These are phyloP conservation scores for Cladorhizidae sp. DNA, from an alignment of 37 sponge, comb jelly and placozoan genomes.

Conservation along the genomic window DNA sequence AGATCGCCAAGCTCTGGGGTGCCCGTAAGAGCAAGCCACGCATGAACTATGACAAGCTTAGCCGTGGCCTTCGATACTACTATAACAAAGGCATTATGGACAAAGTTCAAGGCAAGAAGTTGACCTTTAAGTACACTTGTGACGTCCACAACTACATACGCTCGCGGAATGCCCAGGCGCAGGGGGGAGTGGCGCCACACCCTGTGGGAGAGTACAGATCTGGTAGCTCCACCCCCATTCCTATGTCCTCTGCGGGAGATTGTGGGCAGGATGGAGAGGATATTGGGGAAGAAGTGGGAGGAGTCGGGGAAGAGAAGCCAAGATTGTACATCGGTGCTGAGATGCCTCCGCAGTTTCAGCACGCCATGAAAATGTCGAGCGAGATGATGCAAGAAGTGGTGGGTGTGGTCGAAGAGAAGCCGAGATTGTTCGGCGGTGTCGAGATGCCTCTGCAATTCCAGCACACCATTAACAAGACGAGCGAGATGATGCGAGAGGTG, in stretches of 20 bases:
- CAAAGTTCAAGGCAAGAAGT: slow-evolving; percentile 85
- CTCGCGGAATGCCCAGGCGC: slow-evolving; percentile 7
- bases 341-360: not conserved
- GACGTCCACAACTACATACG: slow-evolving; percentile 67
- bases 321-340: not conserved
- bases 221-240: not conserved
- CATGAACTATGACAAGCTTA: slow-evolving; percentile 92
- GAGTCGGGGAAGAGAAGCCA: not conserved
- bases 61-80: slow-evolving; percentile 87
- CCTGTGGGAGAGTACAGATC: not conserved
- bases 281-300: not conserved
- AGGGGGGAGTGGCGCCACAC: not conserved
- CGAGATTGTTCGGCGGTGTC: not conserved
- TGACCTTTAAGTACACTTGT: slow-evolving; percentile 83
- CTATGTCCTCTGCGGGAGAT: not conserved
- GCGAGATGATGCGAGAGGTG: no score
- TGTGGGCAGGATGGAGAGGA: not conserved
- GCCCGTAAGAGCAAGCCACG: slow-evolving; percentile 82
- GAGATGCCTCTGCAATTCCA: not conserved
- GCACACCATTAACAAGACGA: no score
- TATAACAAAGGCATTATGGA: slow-evolving; percentile 89
- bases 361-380: not conserved
- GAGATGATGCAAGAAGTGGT: no score
- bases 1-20: slow-evolving; percentile 86
- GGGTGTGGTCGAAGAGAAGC: no score